Base-by-base conservation (phyloP, 2,113 vertebrate species). In the Lota lota region DNA sequence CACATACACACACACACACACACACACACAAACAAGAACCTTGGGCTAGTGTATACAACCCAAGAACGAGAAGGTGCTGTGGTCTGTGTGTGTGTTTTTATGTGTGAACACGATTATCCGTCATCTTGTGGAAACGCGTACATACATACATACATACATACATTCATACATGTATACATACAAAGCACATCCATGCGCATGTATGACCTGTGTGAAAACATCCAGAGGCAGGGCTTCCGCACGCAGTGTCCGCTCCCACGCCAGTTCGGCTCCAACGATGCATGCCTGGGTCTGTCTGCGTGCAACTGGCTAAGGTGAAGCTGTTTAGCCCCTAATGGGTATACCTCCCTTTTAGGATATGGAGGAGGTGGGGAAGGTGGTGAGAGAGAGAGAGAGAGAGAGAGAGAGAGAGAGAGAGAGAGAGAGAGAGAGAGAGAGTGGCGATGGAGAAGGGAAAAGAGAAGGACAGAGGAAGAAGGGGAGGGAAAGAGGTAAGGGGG, bases 261-360 rank as follows among this genome's bases (percentile, higher is more conserved):
- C 28, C 28, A 4, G 28, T 4, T 33, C 4, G 28, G 28, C 28
- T 33, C 28, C 28, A 33, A 33, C 7, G 7, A 6, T 33, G 28
- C 28, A n/a, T n/a, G n/a, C n/a, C n/a, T 33, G 28, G 7, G 4
- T 33, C 28, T 33, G 28, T 5, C 28, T 33, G 28, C 28, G 28
- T 33, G 4, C 28, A 33, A 18, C 53, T 73, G 73, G 71, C 80
- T 0, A 7, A 70, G 81, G 81, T 85, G 75, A 85, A 83, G 77
- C 58, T 33, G 73, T 71, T 79, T 65, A 67, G 70, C 77, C 79
- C 66, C 62, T 82, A 82, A 85, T 83, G 69, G 78, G 61, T 74
- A 11, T 51, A 51, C 76, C 79, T 70, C 69, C 1, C 19, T 84
- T 75, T 75, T 59, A 51, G 50, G 50, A 16, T 14, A 16, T 14